Evolutionary conservation across 1,140 invertebrate genomes (phyloP).

Genomic region (Cydia splendana): DNA sequence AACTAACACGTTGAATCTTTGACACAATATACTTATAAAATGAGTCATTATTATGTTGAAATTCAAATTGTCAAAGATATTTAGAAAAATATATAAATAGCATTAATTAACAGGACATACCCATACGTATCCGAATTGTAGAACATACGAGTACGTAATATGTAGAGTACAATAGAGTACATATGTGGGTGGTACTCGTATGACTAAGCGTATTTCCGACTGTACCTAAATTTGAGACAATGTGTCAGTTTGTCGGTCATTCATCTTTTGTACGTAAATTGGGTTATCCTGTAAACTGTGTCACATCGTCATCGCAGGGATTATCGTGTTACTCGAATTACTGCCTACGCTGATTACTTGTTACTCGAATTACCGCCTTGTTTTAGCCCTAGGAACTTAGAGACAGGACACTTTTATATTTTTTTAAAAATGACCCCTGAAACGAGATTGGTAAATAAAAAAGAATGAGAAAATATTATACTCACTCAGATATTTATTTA

Average conservation of each 20-base stretch:
- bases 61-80: too few species aligned
- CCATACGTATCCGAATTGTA: neutral
- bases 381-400: neutral
- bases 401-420: neutral
- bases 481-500: neutral
- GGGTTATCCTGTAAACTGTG: conserved; percentile 19
- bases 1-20: too few species aligned
- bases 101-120: too few species aligned
- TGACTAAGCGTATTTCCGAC: conserved; percentile 5
- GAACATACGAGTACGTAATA: neutral
- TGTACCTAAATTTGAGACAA: neutral
- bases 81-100: too few species aligned
- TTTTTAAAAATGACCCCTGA: too few species aligned
- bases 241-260: conserved; percentile 15
- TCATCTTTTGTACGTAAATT: conserved; percentile 15
- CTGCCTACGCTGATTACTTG: conserved; percentile 31
- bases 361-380: neutral
- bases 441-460: neutral
- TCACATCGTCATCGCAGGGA: neutral
- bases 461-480: neutral
- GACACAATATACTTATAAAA: too few species aligned
- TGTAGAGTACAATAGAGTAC: too few species aligned
- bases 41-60: too few species aligned
- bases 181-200: neutral
- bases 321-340: conserved; percentile 26